Base-by-base conservation (phyloP, 2,888 invertebrate genomes). In the Volucella inflata region DNA sequence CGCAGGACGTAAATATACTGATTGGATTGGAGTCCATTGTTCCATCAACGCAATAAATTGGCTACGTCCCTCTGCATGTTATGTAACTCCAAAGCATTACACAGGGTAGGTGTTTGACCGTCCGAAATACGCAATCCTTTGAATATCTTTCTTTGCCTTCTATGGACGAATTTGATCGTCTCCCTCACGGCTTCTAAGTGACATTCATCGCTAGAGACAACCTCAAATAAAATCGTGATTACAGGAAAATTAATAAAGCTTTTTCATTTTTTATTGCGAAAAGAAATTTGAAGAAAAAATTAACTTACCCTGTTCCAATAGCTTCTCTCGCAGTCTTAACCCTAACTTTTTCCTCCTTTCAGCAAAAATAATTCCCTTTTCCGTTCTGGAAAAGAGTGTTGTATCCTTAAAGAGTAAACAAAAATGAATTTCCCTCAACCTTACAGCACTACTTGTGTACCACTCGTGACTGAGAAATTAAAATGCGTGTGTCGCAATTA, bases 401-500 rank as follows among this genome's bases (percentile, higher is more conserved):
- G 6, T 6, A 30, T 30, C 30, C 30, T 30, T 30, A 30, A 30
- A 30, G 6, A 6, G 30, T 6, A 30, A 30, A 30, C 30, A 30
- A 6, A 30, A 30, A 30, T 30, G 6, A 30, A 4, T 30, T 30
- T 30, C 30, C 30, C 30, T 30, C 30, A 30, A 4, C 30, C 4
- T 30, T 4, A 30, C 30, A 30, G 30, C 6, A 30, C 30, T 30
- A 16, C 38, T 16, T 59, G 14, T 4, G 40, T 21, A 6, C 2
- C 14, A 16, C 21, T 48, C 17, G 9, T n/a, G 44, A 76, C 53
- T 60, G 50, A 55, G 55, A 84, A 71, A 65, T 77, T 77, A 60
- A 77, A 77, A 77, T 81, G 84, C 85, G 71, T 81, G 44, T 30
- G 62, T 44, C 46, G 78, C 80, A 81, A 71, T 85, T 81, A 76